Conservation (phyloP, 2,797 vertebrate species). For the Pseudochirops corinnae region DNA sequence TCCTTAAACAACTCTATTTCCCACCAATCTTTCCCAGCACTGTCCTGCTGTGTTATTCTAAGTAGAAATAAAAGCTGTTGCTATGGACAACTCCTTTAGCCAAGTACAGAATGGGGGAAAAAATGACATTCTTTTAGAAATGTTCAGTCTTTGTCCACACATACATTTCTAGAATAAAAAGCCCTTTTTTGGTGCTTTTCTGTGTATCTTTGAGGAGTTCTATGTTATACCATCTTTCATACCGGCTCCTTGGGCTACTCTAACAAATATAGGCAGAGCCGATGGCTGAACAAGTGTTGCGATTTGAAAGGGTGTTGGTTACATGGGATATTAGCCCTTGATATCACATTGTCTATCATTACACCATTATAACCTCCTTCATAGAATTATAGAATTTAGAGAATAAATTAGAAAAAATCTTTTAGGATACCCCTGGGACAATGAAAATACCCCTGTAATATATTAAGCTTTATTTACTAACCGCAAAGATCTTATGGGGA, state of each 20-base stretch:
- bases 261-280: not conserved
- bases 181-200: not conserved
- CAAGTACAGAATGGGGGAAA: not conserved
- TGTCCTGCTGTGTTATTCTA: not conserved
- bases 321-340: not conserved
- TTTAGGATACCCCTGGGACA: not conserved
- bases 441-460: not conserved
- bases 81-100: not conserved
- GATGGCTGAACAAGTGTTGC: not conserved
- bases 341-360: not conserved
- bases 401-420: not conserved
- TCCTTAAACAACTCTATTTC: not conserved
- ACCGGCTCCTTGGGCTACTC: not conserved
- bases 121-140: not conserved
- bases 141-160: not conserved
- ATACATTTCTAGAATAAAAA: not conserved
- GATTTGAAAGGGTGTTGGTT: not conserved
- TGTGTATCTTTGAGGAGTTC: not conserved
- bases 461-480: not conserved
- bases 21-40: slow-evolving; percentile 1
- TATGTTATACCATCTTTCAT: not conserved
- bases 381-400: not conserved
- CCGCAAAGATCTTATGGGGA: not conserved
- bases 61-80: not conserved
- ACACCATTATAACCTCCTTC: not conserved